Conservation (phyloP, 1,140 invertebrate genomes). For the Drosophila parvula region DNA sequence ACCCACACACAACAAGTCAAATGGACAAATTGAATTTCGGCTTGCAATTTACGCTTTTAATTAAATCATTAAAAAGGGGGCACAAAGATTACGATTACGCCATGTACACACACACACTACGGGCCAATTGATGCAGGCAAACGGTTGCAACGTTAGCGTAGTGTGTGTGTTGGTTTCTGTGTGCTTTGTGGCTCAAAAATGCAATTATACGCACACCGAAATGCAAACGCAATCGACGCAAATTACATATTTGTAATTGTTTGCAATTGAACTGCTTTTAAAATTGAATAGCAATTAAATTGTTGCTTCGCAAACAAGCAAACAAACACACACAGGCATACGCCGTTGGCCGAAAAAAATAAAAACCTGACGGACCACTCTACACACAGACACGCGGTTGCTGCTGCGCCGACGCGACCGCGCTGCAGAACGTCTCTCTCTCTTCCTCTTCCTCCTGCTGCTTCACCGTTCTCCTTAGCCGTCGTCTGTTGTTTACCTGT, state of each 20-base stretch:
- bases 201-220: conserved; percentile 58
- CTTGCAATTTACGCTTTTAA: conserved; percentile 75
- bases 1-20: conserved; percentile 41
- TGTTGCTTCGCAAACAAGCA: conserved; percentile 59
- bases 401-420: conserved; percentile 48
- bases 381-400: conserved; percentile 12
- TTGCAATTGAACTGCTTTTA: conserved; percentile 77
- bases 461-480: background rate
- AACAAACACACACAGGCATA: conserved; percentile 20
- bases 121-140: conserved; percentile 7
- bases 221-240: conserved; percentile 66
- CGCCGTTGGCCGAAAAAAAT: background rate
- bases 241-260: conserved; percentile 72
- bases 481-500: conserved; percentile 26
- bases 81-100: conserved; percentile 82
- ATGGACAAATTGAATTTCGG: conserved; percentile 75
- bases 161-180: background rate
- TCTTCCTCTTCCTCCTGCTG: conserved; percentile 6
- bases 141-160: background rate
- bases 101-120: conserved; percentile 50
- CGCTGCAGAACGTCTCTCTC: conserved; percentile 30
- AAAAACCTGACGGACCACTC: conserved; percentile 43
- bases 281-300: conserved; percentile 68
- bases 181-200: conserved; percentile 54
- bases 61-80: conserved; percentile 77